Conservation (phyloP, 2,113 vertebrate genomes). For the Oncorhynchus masou region DNA sequence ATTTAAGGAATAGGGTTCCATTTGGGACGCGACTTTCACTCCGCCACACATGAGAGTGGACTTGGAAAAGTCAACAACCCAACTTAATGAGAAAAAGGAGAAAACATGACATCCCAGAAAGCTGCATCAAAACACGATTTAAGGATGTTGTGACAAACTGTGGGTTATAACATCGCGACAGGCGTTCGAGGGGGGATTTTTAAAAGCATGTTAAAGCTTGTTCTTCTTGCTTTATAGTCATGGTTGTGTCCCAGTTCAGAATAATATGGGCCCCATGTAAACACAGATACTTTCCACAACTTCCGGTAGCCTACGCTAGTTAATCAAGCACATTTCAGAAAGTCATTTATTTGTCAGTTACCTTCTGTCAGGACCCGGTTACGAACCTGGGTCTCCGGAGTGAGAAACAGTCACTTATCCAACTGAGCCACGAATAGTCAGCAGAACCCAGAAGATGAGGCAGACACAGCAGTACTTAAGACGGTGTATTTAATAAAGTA, state of each 20-base stretch:
- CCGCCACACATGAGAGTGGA: conserved; percentile 29
- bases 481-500: too few relatives aligned
- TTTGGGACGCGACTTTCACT: conserved; percentile 37
- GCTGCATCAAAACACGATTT: conserved; percentile 42
- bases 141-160: neutral
- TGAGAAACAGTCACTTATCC: too few relatives aligned
- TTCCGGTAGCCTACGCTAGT: neutral
- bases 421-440: too few relatives aligned
- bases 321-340: neutral
- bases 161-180: neutral
- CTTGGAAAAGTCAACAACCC: conserved; percentile 57
- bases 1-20: too few relatives aligned
- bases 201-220: neutral
- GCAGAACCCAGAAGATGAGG: too few relatives aligned
- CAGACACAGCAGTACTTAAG: too few relatives aligned
- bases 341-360: neutral
- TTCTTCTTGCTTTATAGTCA: neutral
- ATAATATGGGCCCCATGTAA: neutral
- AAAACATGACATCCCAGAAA: conserved; percentile 48
- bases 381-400: too few relatives aligned
- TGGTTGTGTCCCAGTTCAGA: neutral
- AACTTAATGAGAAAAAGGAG: conserved; percentile 25
- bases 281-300: too few relatives aligned
- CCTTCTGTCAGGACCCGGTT: too few relatives aligned
- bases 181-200: neutral